Evolutionary conservation across 37 sponge, comb jelly and placozoan genomes (phyloP).

Genomic region (Hexactinellida sp.): DNA sequence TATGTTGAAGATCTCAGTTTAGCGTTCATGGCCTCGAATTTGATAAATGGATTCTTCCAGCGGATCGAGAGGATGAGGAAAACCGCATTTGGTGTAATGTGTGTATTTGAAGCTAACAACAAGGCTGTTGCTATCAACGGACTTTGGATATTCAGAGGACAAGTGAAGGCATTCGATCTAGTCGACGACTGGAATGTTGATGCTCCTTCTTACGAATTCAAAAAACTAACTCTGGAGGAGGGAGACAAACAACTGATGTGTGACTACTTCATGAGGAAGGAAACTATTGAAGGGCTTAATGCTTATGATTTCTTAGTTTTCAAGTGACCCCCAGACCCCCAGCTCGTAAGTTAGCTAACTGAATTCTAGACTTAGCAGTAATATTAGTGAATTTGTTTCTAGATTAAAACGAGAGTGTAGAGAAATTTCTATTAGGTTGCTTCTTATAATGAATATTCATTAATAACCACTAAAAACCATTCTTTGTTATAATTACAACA

Average conservation of each 20-base stretch:
- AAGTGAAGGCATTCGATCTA: constrained; percentile 59
- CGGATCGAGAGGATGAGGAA: constrained; percentile 70
- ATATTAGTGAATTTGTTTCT: neutral
- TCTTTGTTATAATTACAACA: no score
- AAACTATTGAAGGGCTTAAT: constrained; percentile 44
- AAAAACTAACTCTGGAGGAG: constrained; percentile 46
- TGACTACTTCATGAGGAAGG: constrained; percentile 56
- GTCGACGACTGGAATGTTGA: constrained; percentile 73
- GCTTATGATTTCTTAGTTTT: constrained; percentile 61
- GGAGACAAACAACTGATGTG: constrained; percentile 36
- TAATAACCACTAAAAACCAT: no score
- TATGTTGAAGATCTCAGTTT: constrained; percentile 49
- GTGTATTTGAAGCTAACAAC: constrained; percentile 47
- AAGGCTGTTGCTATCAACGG: constrained; percentile 37
- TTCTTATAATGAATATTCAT: neutral
- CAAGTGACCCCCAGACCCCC: constrained; percentile 31
- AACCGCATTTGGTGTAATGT: constrained; percentile 56
- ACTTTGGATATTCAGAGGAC: constrained; percentile 77
- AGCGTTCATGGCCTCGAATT: constrained; percentile 68
- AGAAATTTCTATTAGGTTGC: neutral
- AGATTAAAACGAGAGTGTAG: neutral
- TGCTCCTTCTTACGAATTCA: constrained; percentile 64
- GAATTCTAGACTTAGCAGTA: no score
- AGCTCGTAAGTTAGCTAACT: neutral
- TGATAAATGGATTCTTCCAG: constrained; percentile 78